A percentile compares a stretch with the other conserved stretches of the same genome.
Conservation (phyloP, 23 tunicate genomes). For the Phallusia fumigata region DNA sequence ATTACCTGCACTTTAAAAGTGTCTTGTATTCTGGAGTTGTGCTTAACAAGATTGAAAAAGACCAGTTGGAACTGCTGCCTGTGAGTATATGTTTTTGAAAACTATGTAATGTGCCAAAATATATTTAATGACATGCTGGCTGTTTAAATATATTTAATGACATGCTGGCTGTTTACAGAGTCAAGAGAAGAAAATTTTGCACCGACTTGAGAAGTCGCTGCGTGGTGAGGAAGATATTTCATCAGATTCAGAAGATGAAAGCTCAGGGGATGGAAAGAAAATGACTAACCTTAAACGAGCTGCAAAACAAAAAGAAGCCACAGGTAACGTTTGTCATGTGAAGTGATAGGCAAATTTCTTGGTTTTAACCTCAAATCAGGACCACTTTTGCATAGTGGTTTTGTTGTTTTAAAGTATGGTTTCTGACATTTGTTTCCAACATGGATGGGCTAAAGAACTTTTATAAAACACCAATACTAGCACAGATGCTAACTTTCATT, state of each 20-base stretch:
- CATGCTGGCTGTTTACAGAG: conserved; percentile 9
- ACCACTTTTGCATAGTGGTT: too few relatives aligned
- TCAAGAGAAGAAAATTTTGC: conserved; percentile 74
- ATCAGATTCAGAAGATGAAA: conserved; percentile 75
- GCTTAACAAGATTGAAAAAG: conserved; percentile 66
- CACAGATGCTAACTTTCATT: too few relatives aligned
- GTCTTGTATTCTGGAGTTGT: conserved; percentile 78
- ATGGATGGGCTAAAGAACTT: too few relatives aligned
- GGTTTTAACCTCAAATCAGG: too few relatives aligned
- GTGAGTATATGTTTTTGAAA: conserved; percentile 16
- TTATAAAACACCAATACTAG: too few relatives aligned
- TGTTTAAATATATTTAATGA: too few relatives aligned
- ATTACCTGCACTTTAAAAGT: conserved; percentile 77
- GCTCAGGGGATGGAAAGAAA: conserved; percentile 36
- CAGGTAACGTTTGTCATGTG: neutral
- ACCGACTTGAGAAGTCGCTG: conserved; percentile 81
- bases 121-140: neutral
- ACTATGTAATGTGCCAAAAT: neutral
- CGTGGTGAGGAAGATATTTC: conserved; percentile 82
- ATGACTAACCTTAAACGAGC: conserved; percentile 63
- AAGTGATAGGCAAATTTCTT: too few relatives aligned
- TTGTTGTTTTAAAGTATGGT: neutral
- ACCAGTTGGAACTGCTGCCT: conserved; percentile 54
- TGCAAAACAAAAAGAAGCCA: conserved; percentile 50
- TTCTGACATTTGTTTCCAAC: neutral